Base-by-base conservation (phyloP, 2,888 invertebrate species). In the Formica aserva region DNA sequence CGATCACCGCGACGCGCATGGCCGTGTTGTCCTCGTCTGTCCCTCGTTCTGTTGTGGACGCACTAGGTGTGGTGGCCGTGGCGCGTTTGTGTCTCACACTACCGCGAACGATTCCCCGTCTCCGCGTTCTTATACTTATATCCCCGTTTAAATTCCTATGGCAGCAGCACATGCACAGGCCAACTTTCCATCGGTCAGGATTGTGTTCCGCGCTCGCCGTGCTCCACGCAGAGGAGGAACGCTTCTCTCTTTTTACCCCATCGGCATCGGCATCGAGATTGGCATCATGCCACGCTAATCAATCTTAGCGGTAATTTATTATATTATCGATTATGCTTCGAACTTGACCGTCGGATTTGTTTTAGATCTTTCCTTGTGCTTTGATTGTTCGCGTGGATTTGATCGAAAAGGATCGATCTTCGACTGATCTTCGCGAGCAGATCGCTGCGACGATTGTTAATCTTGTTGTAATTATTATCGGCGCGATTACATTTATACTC, bases 81-180 rank as follows among this genome's bases (percentile, higher is more conserved):
- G 85, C 89, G 90, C 91, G 91, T 91, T 93, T 93, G 91, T 93
- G 90, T 91, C 89, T 93, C 92, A 93, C 92, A 92, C 94, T 94
- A 94, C 92, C 92, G 91, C 91, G 92, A 91, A 88, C 90, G 90
- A 89, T 88, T 93, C 92, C 92, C 91, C 92, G 92, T 92, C 91
- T 92, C 91, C 90, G 91, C 90, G 90, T 92, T 94, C 94, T 94
- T 94, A 94, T 94, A 94, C 94, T 92, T 92, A 93, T 93, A 93
- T 93, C 93, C 93, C 94, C 93, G 91, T 93, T 90, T 92, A 93
- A 93, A 93, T 91, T 93, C 92, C 92, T 92, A 86, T 88, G 89
- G 89, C 86, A 91, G 82, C 87, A 82, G 69, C 86, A 86, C 88
- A 32, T 32, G 32, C 32, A 85, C 88, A 87, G 89, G 87, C 89